Evolutionary conservation across 2,797 vertebrate genomes (phyloP), one percentile per base, ranked within the genome.

Genomic region (Adrianichthys oophorus): DNA sequence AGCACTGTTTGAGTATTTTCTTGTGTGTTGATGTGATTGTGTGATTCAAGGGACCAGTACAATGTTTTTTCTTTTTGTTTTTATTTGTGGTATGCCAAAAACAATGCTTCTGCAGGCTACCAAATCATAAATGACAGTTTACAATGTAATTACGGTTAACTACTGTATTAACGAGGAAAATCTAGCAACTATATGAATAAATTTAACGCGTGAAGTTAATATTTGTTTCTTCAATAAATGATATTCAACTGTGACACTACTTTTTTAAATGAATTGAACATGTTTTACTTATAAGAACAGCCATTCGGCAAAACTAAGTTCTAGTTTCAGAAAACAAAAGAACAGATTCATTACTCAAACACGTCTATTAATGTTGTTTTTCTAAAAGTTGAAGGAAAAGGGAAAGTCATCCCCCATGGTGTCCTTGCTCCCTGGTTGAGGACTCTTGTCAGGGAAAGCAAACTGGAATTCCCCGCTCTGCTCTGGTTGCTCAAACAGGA

Each of bases 331-430:
- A 26, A 26, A 26, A 26, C 26, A 26, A 21, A 21, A 21, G 19
- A 21, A 7, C 26, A 29, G 10, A 37, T 37, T 32, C 32, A 37
- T 37, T 37, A 3, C 32, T 10, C 32, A 1, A 37, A 37, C 32
- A 12, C 7, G 26, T 29, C 26, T 29, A 29, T 7, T 7, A 6
- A 7, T 0, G 15, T 32, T 56, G 17, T 56, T 40, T 52, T 72
- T 71, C 62, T 65, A 90, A 70, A 92, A 92, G 76, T 76, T 87
- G 63, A 93, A 90, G 19, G 87, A 88, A 79, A 93, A 93, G 15
- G 91, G 79, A 62, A 91, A 90, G 0, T 79, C 78, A 1, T 90
- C 78, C 13, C 6, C 60, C 21, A 19, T 57, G 50, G 78, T 70
- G 8, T 81, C 78, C 54, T 70, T 76, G 29, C 72, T 43, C 12